Evolutionary conservation across 2,888 invertebrate genomes (phyloP).

Genomic region (Cryptophagus acutangulus): DNA sequence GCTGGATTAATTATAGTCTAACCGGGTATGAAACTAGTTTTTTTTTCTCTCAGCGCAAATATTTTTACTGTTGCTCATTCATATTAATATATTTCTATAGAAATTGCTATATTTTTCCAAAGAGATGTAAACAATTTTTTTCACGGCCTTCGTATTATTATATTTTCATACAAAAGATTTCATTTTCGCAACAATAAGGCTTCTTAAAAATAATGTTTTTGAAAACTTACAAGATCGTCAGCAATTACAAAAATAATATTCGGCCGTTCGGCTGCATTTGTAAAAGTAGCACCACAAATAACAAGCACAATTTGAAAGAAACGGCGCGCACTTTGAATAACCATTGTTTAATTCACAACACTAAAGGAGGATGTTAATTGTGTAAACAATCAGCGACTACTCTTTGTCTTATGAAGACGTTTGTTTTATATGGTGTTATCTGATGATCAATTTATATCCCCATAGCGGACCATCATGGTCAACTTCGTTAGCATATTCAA

Average conservation of each 20-base stretch:
- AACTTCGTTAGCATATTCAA: conserved; percentile 35
- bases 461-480: conserved; percentile 29
- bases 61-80: too few species aligned
- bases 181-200: too few species aligned
- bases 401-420: conserved; percentile 13
- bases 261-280: conserved; percentile 30
- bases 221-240: conserved; percentile 35
- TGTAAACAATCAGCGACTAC: conserved; percentile 13
- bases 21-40: too few species aligned
- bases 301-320: conserved; percentile 9
- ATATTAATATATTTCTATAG: too few species aligned
- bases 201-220: not conserved
- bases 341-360: not conserved
- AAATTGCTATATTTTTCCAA: too few species aligned
- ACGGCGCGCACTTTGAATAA: too few species aligned
- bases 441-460: conserved; percentile 28
- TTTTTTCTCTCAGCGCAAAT: too few species aligned
- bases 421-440: conserved; percentile 27
- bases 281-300: conserved; percentile 9
- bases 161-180: too few species aligned
- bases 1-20: too few species aligned
- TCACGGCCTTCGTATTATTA: too few species aligned
- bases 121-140: too few species aligned
- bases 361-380: conserved; percentile 6
- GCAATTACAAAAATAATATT: conserved; percentile 36